Conservation (phyloP, 2,113 vertebrate genomes). For the Pachypanchax playfairii region DNA sequence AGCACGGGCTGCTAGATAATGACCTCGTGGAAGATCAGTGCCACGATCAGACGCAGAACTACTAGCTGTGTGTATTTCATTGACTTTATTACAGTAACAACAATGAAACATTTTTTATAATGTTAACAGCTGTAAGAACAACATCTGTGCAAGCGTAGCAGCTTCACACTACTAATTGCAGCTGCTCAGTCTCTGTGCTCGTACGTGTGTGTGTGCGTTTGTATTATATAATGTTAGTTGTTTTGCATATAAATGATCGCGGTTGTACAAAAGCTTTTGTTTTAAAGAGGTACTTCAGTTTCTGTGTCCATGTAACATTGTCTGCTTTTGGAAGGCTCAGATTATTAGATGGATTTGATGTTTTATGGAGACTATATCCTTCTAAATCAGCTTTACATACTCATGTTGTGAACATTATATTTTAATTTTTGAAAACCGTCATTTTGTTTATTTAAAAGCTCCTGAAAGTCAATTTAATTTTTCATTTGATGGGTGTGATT, state of each 20-base stretch:
- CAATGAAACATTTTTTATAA: conserved; percentile 4
- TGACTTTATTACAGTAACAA: neutral
- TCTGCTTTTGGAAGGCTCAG: neutral
- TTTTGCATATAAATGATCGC: conserved; percentile 72
- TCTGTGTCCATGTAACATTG: conserved; percentile 28
- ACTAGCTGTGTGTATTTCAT: conserved; percentile 10
- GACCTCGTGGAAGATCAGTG: conserved; percentile 34
- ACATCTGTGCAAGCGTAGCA: conserved; percentile 37
- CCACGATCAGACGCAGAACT: conserved; percentile 22
- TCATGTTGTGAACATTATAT: too few relatives aligned
- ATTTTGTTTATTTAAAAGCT: too few relatives aligned
- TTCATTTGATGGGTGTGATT: too few relatives aligned
- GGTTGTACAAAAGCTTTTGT: conserved; percentile 73
- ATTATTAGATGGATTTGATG: conserved; percentile 4
- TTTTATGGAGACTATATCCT: neutral
- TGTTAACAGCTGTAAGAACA: conserved; percentile 37
- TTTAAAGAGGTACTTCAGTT: conserved; percentile 39
- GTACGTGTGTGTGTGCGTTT: conserved; percentile 36
- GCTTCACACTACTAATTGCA: conserved; percentile 34
- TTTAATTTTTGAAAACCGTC: too few relatives aligned
- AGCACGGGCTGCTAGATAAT: conserved; percentile 44
- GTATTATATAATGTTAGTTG: conserved; percentile 63
- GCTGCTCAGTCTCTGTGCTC: conserved; percentile 34
- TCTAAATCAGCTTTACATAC: neutral
- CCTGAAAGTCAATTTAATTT: too few relatives aligned